Evolutionary conservation across 2,888 invertebrate species (phyloP).

Genomic region (Cheiracanthium punctorium): DNA sequence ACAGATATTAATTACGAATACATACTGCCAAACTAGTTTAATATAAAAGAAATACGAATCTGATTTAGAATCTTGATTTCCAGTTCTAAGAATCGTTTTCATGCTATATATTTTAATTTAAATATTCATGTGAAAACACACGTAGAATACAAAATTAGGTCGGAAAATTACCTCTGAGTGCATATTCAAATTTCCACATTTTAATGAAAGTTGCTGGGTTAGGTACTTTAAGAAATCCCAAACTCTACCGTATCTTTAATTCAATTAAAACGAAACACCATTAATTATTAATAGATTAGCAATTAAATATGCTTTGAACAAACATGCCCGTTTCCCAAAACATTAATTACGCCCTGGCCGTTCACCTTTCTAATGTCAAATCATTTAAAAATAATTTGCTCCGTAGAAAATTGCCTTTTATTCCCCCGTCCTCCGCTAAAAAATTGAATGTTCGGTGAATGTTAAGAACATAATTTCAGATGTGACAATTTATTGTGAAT

Average conservation of each 20-base stretch:
- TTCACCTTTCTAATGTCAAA: not conserved
- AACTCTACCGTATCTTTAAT: not conserved
- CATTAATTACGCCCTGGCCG: not conserved
- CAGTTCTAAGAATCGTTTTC: too few species aligned
- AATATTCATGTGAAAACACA: too few species aligned
- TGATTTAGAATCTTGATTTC: too few species aligned
- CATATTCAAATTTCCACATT: not conserved
- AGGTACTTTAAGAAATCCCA: not conserved
- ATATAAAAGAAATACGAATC: too few species aligned
- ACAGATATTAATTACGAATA: too few species aligned
- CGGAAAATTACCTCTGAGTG: not conserved
- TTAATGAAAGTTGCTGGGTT: not conserved
- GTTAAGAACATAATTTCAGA: too few species aligned
- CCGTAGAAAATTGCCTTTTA: not conserved
- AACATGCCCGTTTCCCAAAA: not conserved
- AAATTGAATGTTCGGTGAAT: too few species aligned
- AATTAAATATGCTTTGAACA: not conserved
- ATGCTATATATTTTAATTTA: too few species aligned
- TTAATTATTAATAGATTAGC: constrained; percentile 10
- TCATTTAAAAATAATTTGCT: not conserved
- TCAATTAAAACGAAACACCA: not conserved
- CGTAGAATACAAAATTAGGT: too few species aligned
- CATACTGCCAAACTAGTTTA: too few species aligned
- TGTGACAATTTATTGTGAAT: too few species aligned
- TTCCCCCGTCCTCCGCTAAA: too few species aligned